Evolutionary conservation across 2,797 vertebrate species (phyloP).

Genomic region (Coendou prehensilis): DNA sequence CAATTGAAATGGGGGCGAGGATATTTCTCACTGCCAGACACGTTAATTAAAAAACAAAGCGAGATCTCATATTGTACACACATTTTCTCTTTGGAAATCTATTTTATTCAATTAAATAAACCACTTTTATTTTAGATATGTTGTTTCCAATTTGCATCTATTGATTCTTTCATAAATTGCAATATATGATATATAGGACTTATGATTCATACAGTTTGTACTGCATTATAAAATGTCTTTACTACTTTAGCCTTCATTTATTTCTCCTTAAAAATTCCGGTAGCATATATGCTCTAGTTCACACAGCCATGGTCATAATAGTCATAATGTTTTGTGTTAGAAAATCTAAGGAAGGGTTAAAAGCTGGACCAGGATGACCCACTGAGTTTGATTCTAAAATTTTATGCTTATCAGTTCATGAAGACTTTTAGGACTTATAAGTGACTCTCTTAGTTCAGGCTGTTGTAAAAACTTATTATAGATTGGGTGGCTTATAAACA

Average conservation of each 20-base stretch:
- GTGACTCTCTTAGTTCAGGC: background rate
- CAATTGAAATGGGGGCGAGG: background rate
- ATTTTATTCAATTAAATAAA: constrained; percentile 64
- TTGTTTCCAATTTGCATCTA: constrained; percentile 60
- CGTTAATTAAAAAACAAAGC: constrained; percentile 36
- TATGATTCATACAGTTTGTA: constrained; percentile 11
- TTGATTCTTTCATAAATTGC: constrained; percentile 50
- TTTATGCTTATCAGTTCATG: background rate
- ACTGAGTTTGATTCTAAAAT: constrained; percentile 13
- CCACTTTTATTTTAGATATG: constrained; percentile 42
- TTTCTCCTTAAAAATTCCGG: constrained; percentile 46
- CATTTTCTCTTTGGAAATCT: background rate
- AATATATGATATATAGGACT: background rate
- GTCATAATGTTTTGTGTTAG: background rate
- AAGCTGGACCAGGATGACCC: background rate
- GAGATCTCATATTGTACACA: background rate
- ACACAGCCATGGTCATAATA: background rate
- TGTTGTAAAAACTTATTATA: background rate
- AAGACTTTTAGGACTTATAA: background rate
- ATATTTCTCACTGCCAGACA: background rate
- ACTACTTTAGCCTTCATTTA: constrained; percentile 17
- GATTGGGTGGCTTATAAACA: background rate
- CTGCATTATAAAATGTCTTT: constrained; percentile 50
- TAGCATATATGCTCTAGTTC: background rate
- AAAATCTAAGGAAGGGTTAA: background rate